Evolutionary conservation across 2,797 vertebrate genomes (phyloP).

Genomic region (Heliangelus exortis): DNA sequence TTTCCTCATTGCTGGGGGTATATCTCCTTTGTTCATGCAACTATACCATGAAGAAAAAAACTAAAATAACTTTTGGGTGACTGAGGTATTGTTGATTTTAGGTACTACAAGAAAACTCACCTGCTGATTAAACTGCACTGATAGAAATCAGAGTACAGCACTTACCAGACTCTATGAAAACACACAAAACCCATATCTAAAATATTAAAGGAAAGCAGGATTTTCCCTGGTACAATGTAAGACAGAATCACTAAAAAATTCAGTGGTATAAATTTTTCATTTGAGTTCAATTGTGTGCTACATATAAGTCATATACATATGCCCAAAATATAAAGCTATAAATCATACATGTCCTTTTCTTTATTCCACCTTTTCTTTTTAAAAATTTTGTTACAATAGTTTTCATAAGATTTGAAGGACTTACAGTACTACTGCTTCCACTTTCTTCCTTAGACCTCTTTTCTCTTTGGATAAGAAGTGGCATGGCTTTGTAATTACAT

Average conservation of each 20-base stretch:
- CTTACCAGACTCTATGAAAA: neutral
- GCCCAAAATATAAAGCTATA: neutral
- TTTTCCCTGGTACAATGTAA: neutral
- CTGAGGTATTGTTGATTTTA: slow-evolving; percentile 9
- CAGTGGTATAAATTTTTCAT: neutral
- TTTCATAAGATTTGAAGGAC: neutral
- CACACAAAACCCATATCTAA: neutral
- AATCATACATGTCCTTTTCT: neutral
- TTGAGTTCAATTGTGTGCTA: neutral
- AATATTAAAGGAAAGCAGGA: neutral
- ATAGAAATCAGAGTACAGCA: neutral
- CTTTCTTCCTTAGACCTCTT: neutral
- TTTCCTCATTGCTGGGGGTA: neutral
- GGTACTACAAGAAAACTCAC: slow-evolving; percentile 39
- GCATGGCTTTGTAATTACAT: neutral
- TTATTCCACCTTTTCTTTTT: neutral
- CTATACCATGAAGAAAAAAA: neutral
- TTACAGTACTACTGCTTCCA: neutral
- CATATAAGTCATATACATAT: neutral
- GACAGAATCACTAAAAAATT: neutral
- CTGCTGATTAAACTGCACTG: neutral
- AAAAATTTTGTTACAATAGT: neutral
- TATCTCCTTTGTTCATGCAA: neutral
- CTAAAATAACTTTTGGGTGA: neutral
- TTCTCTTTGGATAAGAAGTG: neutral